Evolutionary conservation across 2,113 vertebrate genomes (phyloP), one percentile per base, ranked within the genome.

Genomic region (Ranitomeya variabilis): DNA sequence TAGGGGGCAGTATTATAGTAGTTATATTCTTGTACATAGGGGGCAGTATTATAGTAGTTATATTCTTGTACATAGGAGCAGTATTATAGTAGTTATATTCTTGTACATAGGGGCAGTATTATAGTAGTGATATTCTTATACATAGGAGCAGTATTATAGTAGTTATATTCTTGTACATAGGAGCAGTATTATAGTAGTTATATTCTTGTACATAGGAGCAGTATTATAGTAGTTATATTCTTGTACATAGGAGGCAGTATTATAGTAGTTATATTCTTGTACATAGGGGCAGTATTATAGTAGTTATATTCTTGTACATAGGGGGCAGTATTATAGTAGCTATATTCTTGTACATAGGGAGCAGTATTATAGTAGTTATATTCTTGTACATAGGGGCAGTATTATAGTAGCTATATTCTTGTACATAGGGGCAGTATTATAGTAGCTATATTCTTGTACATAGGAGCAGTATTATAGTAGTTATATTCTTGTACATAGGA

Each of bases 211-310:
- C 23, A 69, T 69, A 69, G 66, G 66, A 6, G 66, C 66, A 69
- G 66, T 69, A 69, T 69, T 69, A 69, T 69, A 69, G 66, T 26
- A 69, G 66, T 69, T 69, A 69, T 69, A 69, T 69, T 69, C n/a
- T 26, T 69, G 66, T 31, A 31, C 26, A 31, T 31, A 31, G 26
- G 16, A n/a, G 26, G 26, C 26, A 37, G 69, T 73, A 37, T 73
- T 73, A 57, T 73, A 73, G 69, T 73, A 73, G 69, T 73, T 73
- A 37, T 73, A 73, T 73, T 73, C 69, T 16, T 73, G 69, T 73
- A 73, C 15, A 73, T 37, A 73, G 69, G 69, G 1, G 69, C 26
- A 73, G 26, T 73, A 73, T 73, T 73, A 73, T 73, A 73, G 26
- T 37, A 37, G 26, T 73, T 73, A 37, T 37, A 73, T 73, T 73